Evolutionary conservation across 2,797 vertebrate genomes (phyloP).

Genomic region (Jordanella pulchra): DNA sequence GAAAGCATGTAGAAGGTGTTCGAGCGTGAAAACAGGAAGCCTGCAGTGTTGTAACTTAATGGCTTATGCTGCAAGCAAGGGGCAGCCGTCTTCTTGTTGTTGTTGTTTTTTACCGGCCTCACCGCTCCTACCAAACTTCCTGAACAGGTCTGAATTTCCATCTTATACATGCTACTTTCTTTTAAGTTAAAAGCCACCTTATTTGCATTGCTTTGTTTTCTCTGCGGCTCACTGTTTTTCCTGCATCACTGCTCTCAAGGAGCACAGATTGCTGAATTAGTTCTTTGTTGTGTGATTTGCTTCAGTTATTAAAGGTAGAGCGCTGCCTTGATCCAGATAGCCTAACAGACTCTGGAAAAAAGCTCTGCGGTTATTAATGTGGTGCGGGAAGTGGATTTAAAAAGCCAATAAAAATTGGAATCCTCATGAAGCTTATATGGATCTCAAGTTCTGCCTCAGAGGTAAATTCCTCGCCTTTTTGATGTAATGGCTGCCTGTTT

Average conservation of each 20-base stretch:
- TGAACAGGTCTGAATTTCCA: conserved; percentile 47
- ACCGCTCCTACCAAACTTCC: conserved; percentile 51
- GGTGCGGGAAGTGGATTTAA: conserved; percentile 59
- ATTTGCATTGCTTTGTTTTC: conserved; percentile 33
- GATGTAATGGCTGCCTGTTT: conserved; percentile 75
- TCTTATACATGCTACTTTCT: conserved; percentile 3
- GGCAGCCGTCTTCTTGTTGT: conserved; percentile 30
- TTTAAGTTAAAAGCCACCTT: conserved; percentile 4
- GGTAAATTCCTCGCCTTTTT: conserved; percentile 75
- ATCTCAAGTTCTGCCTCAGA: conserved; percentile 74
- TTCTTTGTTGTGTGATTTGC: conserved; percentile 58
- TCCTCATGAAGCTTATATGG: conserved; percentile 68
- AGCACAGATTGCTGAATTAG: conserved; percentile 54
- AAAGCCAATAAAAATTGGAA: conserved; percentile 69
- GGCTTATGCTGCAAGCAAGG: conserved; percentile 54
- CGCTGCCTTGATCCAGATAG: conserved; percentile 45
- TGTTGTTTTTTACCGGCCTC: conserved; percentile 46
- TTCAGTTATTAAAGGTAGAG: conserved; percentile 62
- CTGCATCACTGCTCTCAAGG: conserved; percentile 54
- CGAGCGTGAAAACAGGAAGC: conserved; percentile 70
- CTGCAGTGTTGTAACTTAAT: conserved; percentile 66
- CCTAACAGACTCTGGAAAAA: conserved; percentile 39
- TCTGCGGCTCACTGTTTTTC: conserved; percentile 39
- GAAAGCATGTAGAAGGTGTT: conserved; percentile 69
- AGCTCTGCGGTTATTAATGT: conserved; percentile 60